Evolutionary conservation across 2,113 vertebrate species (phyloP).

Genomic region (Perca fluviatilis): DNA sequence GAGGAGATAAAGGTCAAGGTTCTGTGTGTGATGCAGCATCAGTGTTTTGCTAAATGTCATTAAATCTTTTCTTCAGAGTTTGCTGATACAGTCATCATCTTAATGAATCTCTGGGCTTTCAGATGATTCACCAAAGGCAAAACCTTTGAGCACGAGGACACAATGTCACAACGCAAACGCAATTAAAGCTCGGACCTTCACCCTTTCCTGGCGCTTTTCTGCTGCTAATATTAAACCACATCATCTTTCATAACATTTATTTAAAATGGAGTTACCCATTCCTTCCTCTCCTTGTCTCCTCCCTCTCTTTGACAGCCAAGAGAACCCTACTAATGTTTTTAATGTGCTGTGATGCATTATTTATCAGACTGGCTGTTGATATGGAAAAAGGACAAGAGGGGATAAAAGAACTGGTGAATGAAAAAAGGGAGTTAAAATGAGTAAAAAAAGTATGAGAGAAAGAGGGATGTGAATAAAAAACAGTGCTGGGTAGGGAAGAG

Average conservation of each 20-base stretch:
- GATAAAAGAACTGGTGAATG: conserved; percentile 54
- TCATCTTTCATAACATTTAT: conserved; percentile 72
- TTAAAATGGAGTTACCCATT: conserved; percentile 72
- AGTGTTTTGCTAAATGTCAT: conserved; percentile 78
- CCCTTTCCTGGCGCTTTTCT: conserved; percentile 39
- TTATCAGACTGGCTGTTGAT: conserved; percentile 84
- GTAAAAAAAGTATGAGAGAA: conserved; percentile 32
- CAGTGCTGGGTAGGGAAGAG: not conserved
- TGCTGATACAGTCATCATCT: conserved; percentile 65
- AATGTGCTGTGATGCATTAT: conserved; percentile 86
- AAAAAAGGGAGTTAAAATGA: conserved; percentile 49
- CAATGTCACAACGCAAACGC: conserved; percentile 47
- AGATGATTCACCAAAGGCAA: conserved; percentile 57
- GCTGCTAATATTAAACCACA: conserved; percentile 70
- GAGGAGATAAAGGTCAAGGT: conserved; percentile 67
- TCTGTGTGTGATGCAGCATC: conserved; percentile 72
- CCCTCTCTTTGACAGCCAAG: conserved; percentile 74
- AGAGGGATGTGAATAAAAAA: conserved; percentile 30
- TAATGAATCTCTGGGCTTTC: conserved; percentile 58
- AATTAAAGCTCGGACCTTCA: conserved; percentile 68
- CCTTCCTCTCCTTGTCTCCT: conserved; percentile 57
- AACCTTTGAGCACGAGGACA: conserved; percentile 41
- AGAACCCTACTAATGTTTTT: conserved; percentile 84
- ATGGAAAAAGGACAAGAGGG: conserved; percentile 67
- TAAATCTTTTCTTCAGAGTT: conserved; percentile 66